Evolutionary conservation across 2,113 vertebrate species (phyloP), one percentile per base, ranked within the genome.

Genomic region (Chelonoidis abingdonii): DNA sequence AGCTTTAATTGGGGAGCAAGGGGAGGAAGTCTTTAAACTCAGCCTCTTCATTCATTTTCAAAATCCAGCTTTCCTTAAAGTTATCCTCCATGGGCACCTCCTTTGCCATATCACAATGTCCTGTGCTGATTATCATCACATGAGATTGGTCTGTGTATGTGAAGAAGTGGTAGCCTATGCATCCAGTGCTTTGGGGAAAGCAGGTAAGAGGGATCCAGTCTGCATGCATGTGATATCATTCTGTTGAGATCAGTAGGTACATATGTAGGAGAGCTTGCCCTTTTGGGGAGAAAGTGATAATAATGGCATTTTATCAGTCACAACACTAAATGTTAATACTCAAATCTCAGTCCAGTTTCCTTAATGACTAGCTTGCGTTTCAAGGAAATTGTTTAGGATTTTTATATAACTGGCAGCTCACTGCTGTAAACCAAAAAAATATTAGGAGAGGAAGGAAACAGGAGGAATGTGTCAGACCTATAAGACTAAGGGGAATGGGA

Each of bases 301-400:
- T 88, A 14, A 0, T 19, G 7, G 3, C 82, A 2, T 2, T 10
- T 94, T 53, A 29, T 47, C 4, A 75, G 4, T 87, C 80, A 62
- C 10, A 83, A 29, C 62, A 10, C 44, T 86, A 81, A 80, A 69
- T 17, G 44, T 92, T 24, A 78, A 38, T 35, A 76, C 27, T 29
- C 4, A 0, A 92, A 76, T 12, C 8, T 65, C 3, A 25, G 19
- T 54, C 80, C 5, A 17, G 1, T 10, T 38, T 87, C 76, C 57
- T 27, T 72, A 72, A 49, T 56, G 44, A 44, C 16, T 10, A 27
- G 54, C 41, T 95, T 93, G 31, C 84, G 21, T 44, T 72, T 12
- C 38, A 78, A 29, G 54, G 53, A 47, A 44, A 44, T 76, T 8
- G 59, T 31, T 59, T 59, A 27, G 10, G 69, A 81, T 78, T 44